Base-by-base conservation (phyloP, 2,797 vertebrate species). In the Arnoldichthys spilopterus region DNA sequence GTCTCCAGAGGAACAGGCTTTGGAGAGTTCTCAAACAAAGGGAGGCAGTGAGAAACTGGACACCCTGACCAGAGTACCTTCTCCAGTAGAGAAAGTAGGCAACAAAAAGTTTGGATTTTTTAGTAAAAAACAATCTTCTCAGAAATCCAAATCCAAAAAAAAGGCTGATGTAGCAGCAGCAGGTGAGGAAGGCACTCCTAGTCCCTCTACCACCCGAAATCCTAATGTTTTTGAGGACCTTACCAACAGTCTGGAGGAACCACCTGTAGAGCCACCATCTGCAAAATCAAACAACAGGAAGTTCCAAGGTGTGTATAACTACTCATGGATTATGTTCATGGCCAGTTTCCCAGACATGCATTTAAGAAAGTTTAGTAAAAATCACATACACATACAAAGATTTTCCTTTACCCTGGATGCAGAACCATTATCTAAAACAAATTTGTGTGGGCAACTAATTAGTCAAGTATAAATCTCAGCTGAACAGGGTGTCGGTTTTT, bases 211-310 rank as follows among this genome's bases (percentile, higher is more conserved):
- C 0, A 28, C 59, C 13, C 43, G 40, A 32, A 20, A 2, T 7
- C 80, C 59, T 47, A 74, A 18, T 0, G 16, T 2, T 18, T 66
- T 12, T 1, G 82, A 83, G 6, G 84, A 80, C 70, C 61, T 28
- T 0, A 78, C 85, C 49, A 87, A 90, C n/a, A 37, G 0, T 53
- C 18, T 62, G 0, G 83, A 85, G 11, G 84, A 82, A 6, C 59
- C 87, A 1, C 1, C 79, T 43, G 86, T 66, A 34, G 11, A 32
- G 7, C 0, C 8, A 8, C 1, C 8, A 13, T 15, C 64, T 8
- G n/a, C 13, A 3, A 69, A 70, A 43, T 18, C 8, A 15, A 58
- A 71, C 26, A 22, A 1, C 16, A 72, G 56, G 73, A 49, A 22
- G 53, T 67, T 75, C 0, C 58, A 54, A 12, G 71, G 77, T 79